Evolutionary conservation across 2,888 invertebrate species (phyloP).

Genomic region (Synanthedon myopaeformis): DNA sequence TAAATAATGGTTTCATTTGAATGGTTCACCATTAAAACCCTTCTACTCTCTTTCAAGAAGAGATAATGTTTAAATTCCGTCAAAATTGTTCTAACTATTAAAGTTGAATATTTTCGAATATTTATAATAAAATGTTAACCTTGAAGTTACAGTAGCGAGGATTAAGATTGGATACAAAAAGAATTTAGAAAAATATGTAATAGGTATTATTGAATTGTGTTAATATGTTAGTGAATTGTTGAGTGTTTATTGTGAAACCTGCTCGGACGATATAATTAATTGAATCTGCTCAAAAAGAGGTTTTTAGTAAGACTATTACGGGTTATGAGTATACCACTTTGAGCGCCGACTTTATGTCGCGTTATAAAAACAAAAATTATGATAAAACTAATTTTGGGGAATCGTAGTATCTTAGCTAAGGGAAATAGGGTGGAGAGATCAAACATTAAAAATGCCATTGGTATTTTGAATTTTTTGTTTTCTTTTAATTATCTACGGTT

Average conservation of each 20-base stretch:
- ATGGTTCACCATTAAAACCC: too few species aligned
- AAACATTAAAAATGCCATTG: slow-evolving; percentile 66
- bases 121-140: too few species aligned
- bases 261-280: slow-evolving; percentile 20
- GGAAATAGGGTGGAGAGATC: slow-evolving; percentile 24
- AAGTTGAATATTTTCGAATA: too few species aligned
- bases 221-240: not conserved
- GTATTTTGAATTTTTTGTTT: slow-evolving; percentile 70
- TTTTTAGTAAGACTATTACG: slow-evolving; percentile 49
- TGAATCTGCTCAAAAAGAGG: slow-evolving; percentile 19
- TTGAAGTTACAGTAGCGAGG: too few species aligned
- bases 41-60: too few species aligned
- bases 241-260: too few species aligned
- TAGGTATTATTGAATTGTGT: too few species aligned
- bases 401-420: slow-evolving; percentile 20
- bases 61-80: too few species aligned
- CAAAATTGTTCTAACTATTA: too few species aligned
- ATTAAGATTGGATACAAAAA: too few species aligned
- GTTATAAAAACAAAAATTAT: slow-evolving; percentile 65
- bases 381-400: slow-evolving; percentile 26
- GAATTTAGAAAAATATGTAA: too few species aligned
- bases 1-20: too few species aligned
- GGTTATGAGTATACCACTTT: slow-evolving; percentile 1
- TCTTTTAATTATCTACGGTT: slow-evolving; percentile 73
- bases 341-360: slow-evolving; percentile 17